Evolutionary conservation across 2,113 vertebrate species (phyloP).

Genomic region (Progne subis): DNA sequence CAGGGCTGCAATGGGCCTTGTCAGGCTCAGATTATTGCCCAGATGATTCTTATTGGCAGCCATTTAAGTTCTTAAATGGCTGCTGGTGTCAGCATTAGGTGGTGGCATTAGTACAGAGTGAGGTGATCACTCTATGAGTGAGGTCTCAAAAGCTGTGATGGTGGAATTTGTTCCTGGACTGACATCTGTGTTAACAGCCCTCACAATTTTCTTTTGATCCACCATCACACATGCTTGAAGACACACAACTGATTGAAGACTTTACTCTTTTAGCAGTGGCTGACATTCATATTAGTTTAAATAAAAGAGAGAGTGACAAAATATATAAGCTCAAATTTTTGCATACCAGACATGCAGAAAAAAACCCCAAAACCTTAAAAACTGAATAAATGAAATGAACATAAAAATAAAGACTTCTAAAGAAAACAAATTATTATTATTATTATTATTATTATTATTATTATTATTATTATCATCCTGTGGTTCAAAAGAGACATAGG

Average conservation of each 20-base stretch:
- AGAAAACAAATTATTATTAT: neutral
- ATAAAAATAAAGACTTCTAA: neutral
- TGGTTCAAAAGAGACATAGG: neutral
- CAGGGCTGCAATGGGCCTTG: neutral
- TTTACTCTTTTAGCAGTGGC: neutral
- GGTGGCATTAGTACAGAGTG: neutral
- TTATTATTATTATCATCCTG: neutral
- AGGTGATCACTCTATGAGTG: neutral
- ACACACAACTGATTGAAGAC: neutral
- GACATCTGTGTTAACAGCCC: neutral
- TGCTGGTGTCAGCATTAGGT: neutral
- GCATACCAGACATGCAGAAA: neutral
- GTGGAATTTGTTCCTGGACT: neutral
- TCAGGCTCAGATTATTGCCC: neutral
- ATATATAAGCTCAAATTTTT: neutral
- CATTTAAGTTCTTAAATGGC: neutral
- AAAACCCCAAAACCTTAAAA: neutral
- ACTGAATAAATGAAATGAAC: neutral
- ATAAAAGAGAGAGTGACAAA: neutral
- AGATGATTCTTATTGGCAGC: neutral
- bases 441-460: neutral
- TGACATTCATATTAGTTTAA: neutral
- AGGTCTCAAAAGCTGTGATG: neutral
- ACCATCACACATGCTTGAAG: neutral
- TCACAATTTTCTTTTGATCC: neutral